Evolutionary conservation across 2,888 invertebrate genomes (phyloP).

Genomic region (Diachrysia chrysitis): DNA sequence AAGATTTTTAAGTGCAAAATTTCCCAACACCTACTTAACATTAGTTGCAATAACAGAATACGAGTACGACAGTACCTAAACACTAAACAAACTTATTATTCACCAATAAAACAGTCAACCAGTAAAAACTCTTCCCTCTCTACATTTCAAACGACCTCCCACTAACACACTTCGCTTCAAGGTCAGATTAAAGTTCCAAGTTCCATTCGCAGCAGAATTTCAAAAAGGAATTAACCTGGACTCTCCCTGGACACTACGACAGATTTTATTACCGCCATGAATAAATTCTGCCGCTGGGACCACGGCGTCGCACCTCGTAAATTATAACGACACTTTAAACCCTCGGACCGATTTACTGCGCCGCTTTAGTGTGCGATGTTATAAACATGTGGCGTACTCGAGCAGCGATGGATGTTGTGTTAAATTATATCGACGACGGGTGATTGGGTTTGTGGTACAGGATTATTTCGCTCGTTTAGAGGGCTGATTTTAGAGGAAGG

Average conservation of each 20-base stretch:
- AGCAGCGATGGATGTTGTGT: constrained; percentile 66
- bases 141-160: constrained; percentile 36
- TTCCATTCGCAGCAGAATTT: constrained; percentile 66
- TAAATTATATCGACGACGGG: constrained; percentile 56
- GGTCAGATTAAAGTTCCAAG: constrained; percentile 53
- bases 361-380: constrained; percentile 63
- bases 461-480: constrained; percentile 45
- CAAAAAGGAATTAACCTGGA: constrained; percentile 78
- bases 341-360: constrained; percentile 73
- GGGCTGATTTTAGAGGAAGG: constrained; percentile 44
- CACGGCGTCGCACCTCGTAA: constrained; percentile 74
- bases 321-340: constrained; percentile 79
- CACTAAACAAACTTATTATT: neutral
- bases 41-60: too few species aligned
- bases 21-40: too few species aligned
- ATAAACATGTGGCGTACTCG: constrained; percentile 63
- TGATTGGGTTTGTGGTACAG: constrained; percentile 51
- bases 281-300: constrained; percentile 81
- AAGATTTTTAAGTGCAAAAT: too few species aligned
- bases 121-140: constrained; percentile 19
- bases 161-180: constrained; percentile 38
- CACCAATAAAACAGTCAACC: neutral
- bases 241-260: constrained; percentile 75
- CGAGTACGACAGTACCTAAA: too few species aligned
- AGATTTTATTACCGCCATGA: constrained; percentile 87